Evolutionary conservation across 2,888 invertebrate genomes (phyloP), one percentile per base, ranked within the genome.

Genomic region (Scaptodrosophila latifasciaeformis): DNA sequence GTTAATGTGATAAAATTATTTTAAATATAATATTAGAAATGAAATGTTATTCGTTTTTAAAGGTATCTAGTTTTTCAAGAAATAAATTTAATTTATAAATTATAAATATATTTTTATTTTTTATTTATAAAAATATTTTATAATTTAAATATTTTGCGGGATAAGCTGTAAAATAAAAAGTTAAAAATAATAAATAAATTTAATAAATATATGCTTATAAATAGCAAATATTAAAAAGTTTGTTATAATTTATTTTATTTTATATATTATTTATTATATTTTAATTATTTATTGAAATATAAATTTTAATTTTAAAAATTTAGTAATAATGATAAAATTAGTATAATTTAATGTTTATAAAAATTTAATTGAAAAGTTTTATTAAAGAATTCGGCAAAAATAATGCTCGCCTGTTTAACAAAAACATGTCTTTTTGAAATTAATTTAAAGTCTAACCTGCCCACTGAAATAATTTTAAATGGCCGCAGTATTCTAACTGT

Each of bases 401-500:
- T 86, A 83, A 88, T 90, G 85, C 89, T 89, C 89, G 89, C 89
- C 89, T 92, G 91, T 92, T 92, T 92, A 92, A 87, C 90, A 92
- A 92, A 92, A 92, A 92, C 91, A 91, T 91, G 89, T 89, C 89
- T 89, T 91, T 89, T 89, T 88, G 89, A 67, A 65, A 70, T 86
- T 87, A 87, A 89, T 91, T 87, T 88, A 89, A 91, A 87, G 89
- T 92, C 88, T 87, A 86, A 88, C 90, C 92, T 92, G 92, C 91
- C 90, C 92, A 90, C 89, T 92, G 92, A 90, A 82, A n/a, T n/a
- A 54, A 61, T 54, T 81, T 90, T 92, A 87, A 92, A 92, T 90
- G 90, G 92, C 92, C 90, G 92, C 92, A 89, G 91, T 92, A 92
- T 89, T 84, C 88, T 92, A 88, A 92, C 91, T 89, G 91, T 92